Evolutionary conservation across 2,113 vertebrate genomes (phyloP).

Genomic region (Hydrolagus affinis): DNA sequence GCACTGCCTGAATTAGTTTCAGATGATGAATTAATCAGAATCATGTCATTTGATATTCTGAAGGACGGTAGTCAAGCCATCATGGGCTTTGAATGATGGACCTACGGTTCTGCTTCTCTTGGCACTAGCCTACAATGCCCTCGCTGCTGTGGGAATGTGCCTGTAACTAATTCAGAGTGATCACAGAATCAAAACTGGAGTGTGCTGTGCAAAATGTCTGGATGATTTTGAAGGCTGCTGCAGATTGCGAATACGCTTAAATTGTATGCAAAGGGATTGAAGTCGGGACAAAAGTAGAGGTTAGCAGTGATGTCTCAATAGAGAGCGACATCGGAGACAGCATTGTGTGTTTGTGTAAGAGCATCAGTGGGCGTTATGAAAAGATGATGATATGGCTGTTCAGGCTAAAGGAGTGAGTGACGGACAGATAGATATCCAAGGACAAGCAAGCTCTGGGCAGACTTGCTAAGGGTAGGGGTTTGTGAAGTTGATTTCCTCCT

Average conservation of each 20-base stretch:
- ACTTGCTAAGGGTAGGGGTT: background rate
- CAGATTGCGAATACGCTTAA: background rate
- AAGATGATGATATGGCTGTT: too few species aligned
- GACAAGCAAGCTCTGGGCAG: background rate
- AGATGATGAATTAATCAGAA: constrained; percentile 25
- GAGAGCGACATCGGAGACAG: too few species aligned
- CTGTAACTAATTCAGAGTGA: background rate
- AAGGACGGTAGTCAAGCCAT: constrained; percentile 15
- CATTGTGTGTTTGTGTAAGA: too few species aligned
- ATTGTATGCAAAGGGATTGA: too few species aligned
- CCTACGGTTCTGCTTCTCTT: too few species aligned
- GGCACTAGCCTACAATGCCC: background rate
- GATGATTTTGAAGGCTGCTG: background rate
- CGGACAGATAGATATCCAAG: constrained; percentile 1
- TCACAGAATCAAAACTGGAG: background rate
- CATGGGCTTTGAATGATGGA: too few species aligned
- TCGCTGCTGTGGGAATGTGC: background rate
- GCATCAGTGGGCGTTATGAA: too few species aligned
- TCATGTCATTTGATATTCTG: constrained; percentile 4
- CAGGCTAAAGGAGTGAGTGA: too few species aligned
- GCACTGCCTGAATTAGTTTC: constrained; percentile 14
- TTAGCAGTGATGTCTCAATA: too few species aligned
- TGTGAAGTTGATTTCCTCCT: background rate
- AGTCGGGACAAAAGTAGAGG: too few species aligned
- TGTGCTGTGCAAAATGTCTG: background rate